Evolutionary conservation across 2,888 invertebrate species (phyloP), one percentile per base, ranked within the genome.

Genomic region (Erebia palarica): DNA sequence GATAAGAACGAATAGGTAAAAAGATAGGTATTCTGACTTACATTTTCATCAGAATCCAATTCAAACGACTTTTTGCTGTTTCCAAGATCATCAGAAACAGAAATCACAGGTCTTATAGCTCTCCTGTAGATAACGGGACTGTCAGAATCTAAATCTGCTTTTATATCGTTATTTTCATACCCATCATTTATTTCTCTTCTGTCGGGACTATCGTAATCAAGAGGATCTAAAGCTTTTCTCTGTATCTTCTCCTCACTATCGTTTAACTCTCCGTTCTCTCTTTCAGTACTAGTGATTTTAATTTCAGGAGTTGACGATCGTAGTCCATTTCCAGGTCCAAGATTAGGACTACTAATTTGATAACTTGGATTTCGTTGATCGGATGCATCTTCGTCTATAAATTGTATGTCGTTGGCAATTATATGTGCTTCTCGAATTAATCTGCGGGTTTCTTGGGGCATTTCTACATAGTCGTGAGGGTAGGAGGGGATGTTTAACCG

Each of bases 81-180:
- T 58, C 61, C 10, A 21, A 21, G 18, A 14, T 44, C 4, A 49
- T 91, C 90, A 5, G 96, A 96, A 81, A 96, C 89, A 0, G 96
- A 96, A 64, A 95, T 94, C 2, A 96, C 95, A 71, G 95, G 94
- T 73, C 95, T 94, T 61, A 95, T 69, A 51, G 79, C 73, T 49
- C 79, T 80, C 42, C 86, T 85, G 47, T 82, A 81, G 9, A 80
- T 76, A 2, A 86, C 75, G 8, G 83, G 82, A 75, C 80, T 83
- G 0, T 82, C 83, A 18, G 18, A 16, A 55, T 55, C 55, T 55
- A 55, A 55, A 55, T 18, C 10, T 16, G 2, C 18, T 18, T 10
- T 55, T 18, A 9, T 18, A 11, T 55, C 18, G 10, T 55, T 11
- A 9, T 18, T 55, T 9, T 55, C 55, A 3, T 55, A 9, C 9